phyloP scores from a whole-genome alignment of 1,140 invertebrate species.

The Polypedilum vanderplanki region DNA sequence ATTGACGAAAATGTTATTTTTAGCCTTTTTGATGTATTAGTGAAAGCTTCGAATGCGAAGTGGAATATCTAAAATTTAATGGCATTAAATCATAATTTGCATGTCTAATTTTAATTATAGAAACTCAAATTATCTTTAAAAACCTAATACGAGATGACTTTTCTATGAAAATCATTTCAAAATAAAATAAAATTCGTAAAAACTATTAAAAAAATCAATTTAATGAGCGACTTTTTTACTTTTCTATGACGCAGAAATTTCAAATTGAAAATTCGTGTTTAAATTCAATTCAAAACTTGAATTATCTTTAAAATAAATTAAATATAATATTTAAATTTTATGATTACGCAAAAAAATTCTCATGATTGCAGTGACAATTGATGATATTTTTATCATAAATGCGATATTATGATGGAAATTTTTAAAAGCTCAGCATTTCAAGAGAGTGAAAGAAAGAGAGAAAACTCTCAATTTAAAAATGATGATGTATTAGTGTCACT shows the following conservation, averaged over 20 bases:
- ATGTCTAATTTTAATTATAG: not conserved
- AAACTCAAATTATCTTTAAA: not conserved
- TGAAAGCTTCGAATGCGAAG: not conserved
- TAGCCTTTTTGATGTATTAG: constrained; percentile 1
- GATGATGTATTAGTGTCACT: not conserved
- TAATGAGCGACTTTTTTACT: not conserved
- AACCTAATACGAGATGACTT: not conserved
- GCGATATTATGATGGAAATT: not conserved
- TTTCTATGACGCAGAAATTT: not conserved
- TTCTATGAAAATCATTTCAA: not conserved
- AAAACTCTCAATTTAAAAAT: not conserved
- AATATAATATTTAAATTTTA: not conserved
- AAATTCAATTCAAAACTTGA: not conserved
- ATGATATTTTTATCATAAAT: not conserved
- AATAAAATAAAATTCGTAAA: not conserved
- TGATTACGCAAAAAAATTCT: not conserved
- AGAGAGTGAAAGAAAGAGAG: not conserved
- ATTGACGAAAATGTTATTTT: constrained; percentile 24
- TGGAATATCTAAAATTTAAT: constrained; percentile 29
- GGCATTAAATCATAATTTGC: not conserved
- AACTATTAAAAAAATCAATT: not conserved
- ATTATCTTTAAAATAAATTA: not conserved
- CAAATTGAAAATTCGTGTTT: not conserved
- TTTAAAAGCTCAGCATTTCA: not conserved
- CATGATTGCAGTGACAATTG: not conserved